Conservation (phyloP, 2,113 vertebrate genomes). For the Tretioscincus oriximinensis region DNA sequence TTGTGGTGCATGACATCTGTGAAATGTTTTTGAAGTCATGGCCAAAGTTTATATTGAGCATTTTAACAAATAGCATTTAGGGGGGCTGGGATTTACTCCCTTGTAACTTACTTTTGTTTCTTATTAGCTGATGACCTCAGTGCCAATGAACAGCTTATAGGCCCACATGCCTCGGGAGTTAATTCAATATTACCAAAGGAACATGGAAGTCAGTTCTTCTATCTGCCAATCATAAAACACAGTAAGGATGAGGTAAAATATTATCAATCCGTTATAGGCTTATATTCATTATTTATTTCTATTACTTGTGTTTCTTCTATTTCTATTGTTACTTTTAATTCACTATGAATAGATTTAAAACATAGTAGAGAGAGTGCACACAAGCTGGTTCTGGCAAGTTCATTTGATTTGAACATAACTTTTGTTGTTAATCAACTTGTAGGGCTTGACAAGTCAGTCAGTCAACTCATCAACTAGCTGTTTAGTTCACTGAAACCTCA, state of each 20-base stretch:
- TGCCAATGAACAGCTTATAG: conserved; percentile 88
- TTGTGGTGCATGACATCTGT: neutral
- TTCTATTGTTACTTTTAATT: conserved; percentile 10
- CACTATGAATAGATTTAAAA: too few species aligned
- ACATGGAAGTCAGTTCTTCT: conserved; percentile 96
- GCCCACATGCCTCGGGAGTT: conserved; percentile 89
- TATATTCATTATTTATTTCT: neutral
- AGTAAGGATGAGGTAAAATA: conserved; percentile 88
- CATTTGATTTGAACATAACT: too few species aligned
- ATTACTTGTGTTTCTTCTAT: neutral
- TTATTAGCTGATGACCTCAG: conserved; percentile 91
- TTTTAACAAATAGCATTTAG: neutral
- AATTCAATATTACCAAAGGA: conserved; percentile 99
- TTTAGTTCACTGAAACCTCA: too few species aligned
- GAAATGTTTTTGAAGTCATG: neutral
- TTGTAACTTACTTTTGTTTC: conserved; percentile 21
- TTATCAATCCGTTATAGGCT: conserved; percentile 43
- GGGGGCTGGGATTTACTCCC: neutral
- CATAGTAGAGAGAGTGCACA: too few species aligned
- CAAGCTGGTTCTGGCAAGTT: too few species aligned
- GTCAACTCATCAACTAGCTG: too few species aligned
- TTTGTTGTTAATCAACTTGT: too few species aligned
- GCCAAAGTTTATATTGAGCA: neutral
- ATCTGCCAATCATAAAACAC: conserved; percentile 94
- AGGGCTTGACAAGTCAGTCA: too few species aligned